These are phyloP conservation scores for Hippoglossus hippoglossus DNA, from an alignment of 2,797 vertebrate species.

Conservation along the genomic window DNA sequence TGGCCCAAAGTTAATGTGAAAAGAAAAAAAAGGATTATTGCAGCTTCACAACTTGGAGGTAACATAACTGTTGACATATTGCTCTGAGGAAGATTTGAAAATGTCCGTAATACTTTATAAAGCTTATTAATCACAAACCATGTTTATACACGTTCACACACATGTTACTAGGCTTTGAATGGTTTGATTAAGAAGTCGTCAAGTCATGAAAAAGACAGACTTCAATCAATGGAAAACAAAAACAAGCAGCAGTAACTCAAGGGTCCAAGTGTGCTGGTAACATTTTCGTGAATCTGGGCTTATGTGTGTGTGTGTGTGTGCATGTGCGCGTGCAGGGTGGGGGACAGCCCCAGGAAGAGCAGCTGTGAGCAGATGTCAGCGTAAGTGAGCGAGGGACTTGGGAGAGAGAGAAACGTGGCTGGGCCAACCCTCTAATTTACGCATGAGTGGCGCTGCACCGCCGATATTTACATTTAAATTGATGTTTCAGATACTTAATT, in stretches of 20 bases:
- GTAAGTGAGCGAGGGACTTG: conserved; percentile 87
- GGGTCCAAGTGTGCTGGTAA: conserved; percentile 13
- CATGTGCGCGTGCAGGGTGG: conserved; percentile 19
- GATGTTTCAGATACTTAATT: conserved; percentile 92
- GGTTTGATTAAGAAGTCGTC: background rate
- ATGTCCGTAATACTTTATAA: background rate
- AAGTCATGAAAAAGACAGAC: no score
- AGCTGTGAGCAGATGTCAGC: conserved; percentile 89
- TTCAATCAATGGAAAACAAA: background rate
- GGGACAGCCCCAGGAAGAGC: conserved; percentile 79
- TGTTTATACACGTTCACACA: background rate
- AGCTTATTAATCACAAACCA: no score
- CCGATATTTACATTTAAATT: conserved; percentile 93
- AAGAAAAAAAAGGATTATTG: background rate
- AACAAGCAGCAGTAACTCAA: conserved; percentile 21
- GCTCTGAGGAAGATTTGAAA: no score
- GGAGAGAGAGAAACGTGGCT: conserved; percentile 82
- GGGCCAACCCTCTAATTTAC: conserved; percentile 88
- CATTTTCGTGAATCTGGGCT: background rate
- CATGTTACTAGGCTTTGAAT: background rate
- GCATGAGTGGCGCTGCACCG: conserved; percentile 87
- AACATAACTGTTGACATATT: background rate
- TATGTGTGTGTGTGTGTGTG: conserved; percentile 8
- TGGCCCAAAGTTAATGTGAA: background rate
- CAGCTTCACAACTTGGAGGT: background rate